Conservation (phyloP, 2,888 invertebrate genomes). For the Philereme transversata region DNA sequence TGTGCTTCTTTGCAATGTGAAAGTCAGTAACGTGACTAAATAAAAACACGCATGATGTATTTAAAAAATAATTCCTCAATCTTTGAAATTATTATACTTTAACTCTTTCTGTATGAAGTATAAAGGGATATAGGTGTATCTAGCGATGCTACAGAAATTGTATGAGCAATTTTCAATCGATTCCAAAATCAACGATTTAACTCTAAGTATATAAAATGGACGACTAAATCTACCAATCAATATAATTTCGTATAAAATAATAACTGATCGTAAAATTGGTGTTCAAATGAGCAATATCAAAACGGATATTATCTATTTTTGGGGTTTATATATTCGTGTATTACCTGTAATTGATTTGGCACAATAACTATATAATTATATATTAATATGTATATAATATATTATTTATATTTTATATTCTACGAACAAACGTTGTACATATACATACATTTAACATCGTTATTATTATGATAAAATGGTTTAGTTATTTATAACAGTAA, state of each 20-base stretch:
- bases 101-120: too few relatives aligned
- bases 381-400: slow-evolving; percentile 37
- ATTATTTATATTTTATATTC: slow-evolving; percentile 48
- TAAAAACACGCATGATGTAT: too few relatives aligned
- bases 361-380: slow-evolving; percentile 49
- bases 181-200: slow-evolving; percentile 16
- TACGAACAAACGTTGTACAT: slow-evolving; percentile 47
- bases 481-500: slow-evolving; percentile 52
- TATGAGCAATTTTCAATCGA: slow-evolving; percentile 17
- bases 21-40: too few relatives aligned
- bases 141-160: slow-evolving; percentile 26
- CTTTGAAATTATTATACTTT: too few relatives aligned
- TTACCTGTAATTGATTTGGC: slow-evolving; percentile 77
- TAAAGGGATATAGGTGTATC: not conserved
- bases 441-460: slow-evolving; percentile 55
- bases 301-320: slow-evolving; percentile 36
- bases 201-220: slow-evolving; percentile 46
- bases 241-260: slow-evolving; percentile 40
- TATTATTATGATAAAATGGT: slow-evolving; percentile 45
- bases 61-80: too few relatives aligned
- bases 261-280: slow-evolving; percentile 47
- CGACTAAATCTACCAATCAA: slow-evolving; percentile 43
- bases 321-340: slow-evolving; percentile 61
- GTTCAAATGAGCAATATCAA: slow-evolving; percentile 59
- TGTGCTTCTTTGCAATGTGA: too few relatives aligned